Percentiles rank a stretch among this genome's conserved stretches.
These are phyloP conservation scores for Pardalotus punctatus DNA, from an alignment of 2,113 vertebrate species.

Conservation along the genomic window DNA sequence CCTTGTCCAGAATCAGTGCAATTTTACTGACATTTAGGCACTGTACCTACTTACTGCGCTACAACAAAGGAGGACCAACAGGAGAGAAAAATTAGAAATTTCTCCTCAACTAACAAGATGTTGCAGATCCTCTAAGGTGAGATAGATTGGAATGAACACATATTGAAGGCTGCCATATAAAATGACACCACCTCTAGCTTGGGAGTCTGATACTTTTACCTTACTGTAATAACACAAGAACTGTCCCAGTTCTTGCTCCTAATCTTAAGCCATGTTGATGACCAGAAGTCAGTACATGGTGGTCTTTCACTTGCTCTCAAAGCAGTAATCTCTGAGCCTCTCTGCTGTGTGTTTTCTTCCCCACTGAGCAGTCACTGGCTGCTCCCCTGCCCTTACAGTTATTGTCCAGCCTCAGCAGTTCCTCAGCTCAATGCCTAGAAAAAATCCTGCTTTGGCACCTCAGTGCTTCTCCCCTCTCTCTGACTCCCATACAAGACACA, in stretches of 20 bases:
- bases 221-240: neutral
- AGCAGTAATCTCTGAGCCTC: neutral
- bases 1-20: neutral
- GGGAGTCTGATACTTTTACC: neutral
- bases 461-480: neutral
- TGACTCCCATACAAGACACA: accelerated
- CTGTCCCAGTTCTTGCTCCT: neutral
- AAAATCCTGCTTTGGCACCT: neutral
- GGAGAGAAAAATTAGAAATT: neutral
- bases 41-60: neutral
- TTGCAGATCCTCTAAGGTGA: neutral
- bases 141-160: neutral
- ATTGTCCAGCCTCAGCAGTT: neutral
- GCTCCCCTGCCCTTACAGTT: neutral
- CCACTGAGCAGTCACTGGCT: neutral
- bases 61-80: neutral
- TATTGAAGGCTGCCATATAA: neutral
- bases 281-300: neutral
- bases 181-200: neutral
- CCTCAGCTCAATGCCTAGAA: neutral
- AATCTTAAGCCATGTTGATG: neutral
- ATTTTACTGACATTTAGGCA: neutral
- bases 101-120: neutral
- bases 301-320: neutral
- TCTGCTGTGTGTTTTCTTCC: neutral